Conservation (phyloP, 2,888 invertebrate species). For the Metacarcinus magister region DNA sequence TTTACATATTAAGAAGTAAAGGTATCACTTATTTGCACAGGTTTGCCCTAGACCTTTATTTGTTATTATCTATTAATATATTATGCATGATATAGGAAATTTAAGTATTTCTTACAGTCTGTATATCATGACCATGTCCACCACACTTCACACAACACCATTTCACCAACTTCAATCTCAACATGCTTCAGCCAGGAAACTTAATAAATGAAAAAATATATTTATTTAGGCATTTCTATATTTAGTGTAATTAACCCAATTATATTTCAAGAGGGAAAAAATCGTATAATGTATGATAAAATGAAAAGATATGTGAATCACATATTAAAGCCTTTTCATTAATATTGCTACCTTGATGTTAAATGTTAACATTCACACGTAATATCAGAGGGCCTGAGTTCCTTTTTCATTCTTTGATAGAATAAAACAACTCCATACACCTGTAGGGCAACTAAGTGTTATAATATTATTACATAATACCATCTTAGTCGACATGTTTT, state of each 20-base stretch:
- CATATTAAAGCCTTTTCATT: neutral
- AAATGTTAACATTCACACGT: neutral
- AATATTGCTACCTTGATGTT: neutral
- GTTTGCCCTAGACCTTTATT: neutral
- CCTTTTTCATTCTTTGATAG: neutral
- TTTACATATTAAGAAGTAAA: conserved; percentile 42
- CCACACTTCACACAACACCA: neutral
- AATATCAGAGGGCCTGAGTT: neutral
- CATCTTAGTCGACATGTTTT: neutral
- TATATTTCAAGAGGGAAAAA: neutral
- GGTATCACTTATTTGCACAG: conserved; percentile 37
- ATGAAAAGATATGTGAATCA: too few species aligned
- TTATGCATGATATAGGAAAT: conserved; percentile 27
- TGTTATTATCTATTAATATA: conserved; percentile 29
- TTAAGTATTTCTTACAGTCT: conserved; percentile 5
- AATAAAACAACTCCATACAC: neutral
- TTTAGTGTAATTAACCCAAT: neutral
- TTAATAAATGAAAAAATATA: neutral
- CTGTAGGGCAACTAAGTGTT: neutral
- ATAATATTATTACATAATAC: neutral
- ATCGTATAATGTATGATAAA: neutral
- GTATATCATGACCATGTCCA: neutral
- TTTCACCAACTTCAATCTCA: neutral
- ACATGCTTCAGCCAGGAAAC: neutral
- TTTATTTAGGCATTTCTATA: neutral